Percentiles rank a stretch among this genome's conserved stretches.
These are phyloP conservation scores for Drosophila erecta DNA, from an alignment of 1,140 invertebrate genomes.

Conservation along the genomic window DNA sequence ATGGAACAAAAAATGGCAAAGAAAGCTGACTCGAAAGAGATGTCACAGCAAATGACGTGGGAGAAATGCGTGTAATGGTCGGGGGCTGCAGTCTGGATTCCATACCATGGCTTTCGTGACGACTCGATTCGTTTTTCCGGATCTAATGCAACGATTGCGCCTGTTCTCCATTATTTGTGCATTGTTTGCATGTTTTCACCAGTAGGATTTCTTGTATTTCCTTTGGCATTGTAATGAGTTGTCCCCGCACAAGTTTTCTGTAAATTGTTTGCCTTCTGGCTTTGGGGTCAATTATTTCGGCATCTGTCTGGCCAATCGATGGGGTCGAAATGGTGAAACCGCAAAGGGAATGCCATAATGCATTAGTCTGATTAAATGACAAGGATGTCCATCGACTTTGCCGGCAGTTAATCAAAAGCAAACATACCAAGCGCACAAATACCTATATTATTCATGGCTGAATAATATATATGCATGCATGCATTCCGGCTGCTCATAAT, in stretches of 20 bases:
- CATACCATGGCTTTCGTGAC: not conserved
- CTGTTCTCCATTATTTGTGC: constrained; percentile 38
- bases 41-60: constrained; percentile 66
- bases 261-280: constrained; percentile 45
- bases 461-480: not conserved
- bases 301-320: not conserved
- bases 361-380: constrained; percentile 66
- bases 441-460: constrained; percentile 10
- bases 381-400: not conserved
- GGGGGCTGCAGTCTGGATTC: constrained; percentile 8
- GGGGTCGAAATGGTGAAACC: constrained; percentile 19
- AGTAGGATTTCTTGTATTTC: constrained; percentile 17
- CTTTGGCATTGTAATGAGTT: constrained; percentile 38
- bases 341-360: constrained; percentile 18
- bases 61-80: constrained; percentile 58
- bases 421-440: constrained; percentile 1
- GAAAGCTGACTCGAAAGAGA: constrained; percentile 22
- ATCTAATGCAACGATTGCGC: constrained; percentile 15
- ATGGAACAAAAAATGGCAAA: not conserved
- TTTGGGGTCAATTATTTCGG: constrained; percentile 54
- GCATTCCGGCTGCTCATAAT: constrained; percentile 9
- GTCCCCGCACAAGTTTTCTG: constrained; percentile 24
- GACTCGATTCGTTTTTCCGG: constrained; percentile 24
- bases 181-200: constrained; percentile 44
- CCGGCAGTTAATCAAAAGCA: constrained; percentile 26